Evolutionary conservation across 1,140 invertebrate genomes (phyloP), one percentile per base, ranked within the genome.

Genomic region (Akabosia matsudoensis): DNA sequence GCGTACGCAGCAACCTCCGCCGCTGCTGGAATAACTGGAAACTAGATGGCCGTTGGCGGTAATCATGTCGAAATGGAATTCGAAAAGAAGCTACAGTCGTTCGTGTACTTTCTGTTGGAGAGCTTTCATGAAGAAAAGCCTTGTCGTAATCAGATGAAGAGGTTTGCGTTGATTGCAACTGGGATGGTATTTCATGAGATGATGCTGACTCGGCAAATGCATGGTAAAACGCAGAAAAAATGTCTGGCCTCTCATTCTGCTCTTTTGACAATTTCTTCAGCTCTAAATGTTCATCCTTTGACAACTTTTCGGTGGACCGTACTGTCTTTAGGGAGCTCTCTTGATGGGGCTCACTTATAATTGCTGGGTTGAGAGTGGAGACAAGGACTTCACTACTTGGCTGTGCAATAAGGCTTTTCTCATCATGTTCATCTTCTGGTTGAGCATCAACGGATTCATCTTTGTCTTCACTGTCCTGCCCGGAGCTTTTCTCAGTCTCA

Each of bases 211-310:
- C 45, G 18, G 37, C 30, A 74, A 81, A 81, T 31, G 76, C 78
- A 13, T 70, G 72, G 61, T 81, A 81, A 77, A 81, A 81, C 24
- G 64, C 76, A 4, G 78, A 79, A 34, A 81, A 81, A 74, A 81
- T 79, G 70, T 80, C 75, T 52, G 77, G 74, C 52, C 37, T 45
- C 7, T 45, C 37, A 18, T 45, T 28, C 70, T 31, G 64, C 4
- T 24, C 3, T 74, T 28, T 51, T 45, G 30, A 45, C 14, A 51
- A 67, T 56, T 52, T 74, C 70, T 34, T 14, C 18, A 70, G 76
- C 33, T 75, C 52, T 3, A 67, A 10, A 73, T 34, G 22, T 24
- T 54, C 18, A n/a, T 10, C 7, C 37, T 45, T 45, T 45, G 37
- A 45, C 7, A 22, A 28, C 24, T 51, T 14, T 72, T 37, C 30